Conservation (phyloP, 2,113 vertebrate genomes). For the Guaruba guarouba region DNA sequence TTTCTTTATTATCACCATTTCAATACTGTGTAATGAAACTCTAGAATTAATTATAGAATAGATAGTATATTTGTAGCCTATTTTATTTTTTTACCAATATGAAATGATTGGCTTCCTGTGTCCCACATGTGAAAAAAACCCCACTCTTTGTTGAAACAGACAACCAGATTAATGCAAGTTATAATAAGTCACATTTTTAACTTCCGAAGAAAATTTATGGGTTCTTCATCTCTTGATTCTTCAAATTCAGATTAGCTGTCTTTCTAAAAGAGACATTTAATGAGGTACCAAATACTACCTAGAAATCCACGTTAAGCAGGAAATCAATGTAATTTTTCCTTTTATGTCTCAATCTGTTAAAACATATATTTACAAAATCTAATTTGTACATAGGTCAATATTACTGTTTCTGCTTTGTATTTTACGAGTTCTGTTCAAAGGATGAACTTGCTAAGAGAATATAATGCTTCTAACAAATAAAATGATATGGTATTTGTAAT, state of each 20-base stretch:
- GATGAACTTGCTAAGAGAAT: neutral
- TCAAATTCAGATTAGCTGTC: neutral
- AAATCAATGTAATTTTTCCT: neutral
- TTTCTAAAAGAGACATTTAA: neutral
- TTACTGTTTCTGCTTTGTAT: neutral
- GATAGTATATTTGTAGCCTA: neutral
- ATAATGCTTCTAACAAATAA: neutral
- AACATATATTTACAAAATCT: neutral
- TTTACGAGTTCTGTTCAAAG: neutral
- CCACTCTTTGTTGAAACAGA: neutral
- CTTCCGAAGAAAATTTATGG: neutral
- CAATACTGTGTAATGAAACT: neutral
- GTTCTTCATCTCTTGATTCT: neutral
- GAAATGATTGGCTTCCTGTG: neutral
- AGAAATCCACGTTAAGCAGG: neutral
- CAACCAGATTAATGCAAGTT: neutral
- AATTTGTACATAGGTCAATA: neutral
- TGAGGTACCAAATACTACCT: neutral
- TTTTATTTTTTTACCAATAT: neutral
- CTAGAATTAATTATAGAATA: neutral
- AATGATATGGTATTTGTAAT: accelerated
- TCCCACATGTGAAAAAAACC: accelerated
- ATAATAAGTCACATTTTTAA: neutral
- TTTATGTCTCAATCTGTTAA: neutral
- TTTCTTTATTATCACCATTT: constrained; percentile 13